Percentiles rank a stretch among this genome's conserved stretches.
These are phyloP conservation scores for Globodera rostochiensis DNA, from an alignment of 1,140 invertebrate genomes.

Conservation along the genomic window DNA sequence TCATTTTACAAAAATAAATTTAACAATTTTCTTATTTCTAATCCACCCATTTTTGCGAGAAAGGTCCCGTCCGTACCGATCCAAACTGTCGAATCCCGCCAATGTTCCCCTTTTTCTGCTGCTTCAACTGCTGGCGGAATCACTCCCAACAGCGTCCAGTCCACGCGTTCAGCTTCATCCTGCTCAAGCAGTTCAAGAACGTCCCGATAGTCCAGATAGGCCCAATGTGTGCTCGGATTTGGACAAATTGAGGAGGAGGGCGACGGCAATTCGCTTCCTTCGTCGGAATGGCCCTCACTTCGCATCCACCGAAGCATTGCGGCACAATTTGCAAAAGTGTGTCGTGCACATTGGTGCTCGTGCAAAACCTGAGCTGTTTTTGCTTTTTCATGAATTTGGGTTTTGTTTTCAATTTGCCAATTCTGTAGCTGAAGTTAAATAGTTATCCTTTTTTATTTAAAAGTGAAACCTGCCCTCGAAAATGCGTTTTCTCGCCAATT, in stretches of 20 bases:
- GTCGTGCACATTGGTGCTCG: slow-evolving; percentile 9
- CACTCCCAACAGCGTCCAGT: slow-evolving; percentile 24
- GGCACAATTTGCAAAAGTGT: slow-evolving; percentile 6
- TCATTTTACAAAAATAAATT: too few species aligned
- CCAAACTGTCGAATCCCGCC: slow-evolving; percentile 32
- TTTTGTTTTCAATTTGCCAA: background rate
- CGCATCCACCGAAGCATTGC: slow-evolving; percentile 25
- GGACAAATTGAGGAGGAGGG: background rate
- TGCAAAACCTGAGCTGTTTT: slow-evolving; percentile 10
- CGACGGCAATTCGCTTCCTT: background rate
- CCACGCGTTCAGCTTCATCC: slow-evolving; percentile 18
- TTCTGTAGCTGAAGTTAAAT: background rate
- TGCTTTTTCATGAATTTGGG: background rate
- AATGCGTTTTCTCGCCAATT: slow-evolving; percentile 16
- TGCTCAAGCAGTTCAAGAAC: slow-evolving; percentile 21
- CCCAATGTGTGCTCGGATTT: slow-evolving; percentile 32
- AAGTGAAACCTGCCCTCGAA: slow-evolving; percentile 1
- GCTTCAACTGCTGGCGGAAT: background rate
- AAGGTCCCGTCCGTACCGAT: slow-evolving; percentile 20
- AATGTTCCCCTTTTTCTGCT: background rate
- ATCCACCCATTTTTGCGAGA: background rate
- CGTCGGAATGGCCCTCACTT: background rate
- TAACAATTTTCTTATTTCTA: too few species aligned
- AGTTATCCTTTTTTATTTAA: background rate
- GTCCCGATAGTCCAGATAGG: slow-evolving; percentile 32